Base-by-base conservation (phyloP, 2,888 invertebrate genomes). In the Heterodera filipjevi region DNA sequence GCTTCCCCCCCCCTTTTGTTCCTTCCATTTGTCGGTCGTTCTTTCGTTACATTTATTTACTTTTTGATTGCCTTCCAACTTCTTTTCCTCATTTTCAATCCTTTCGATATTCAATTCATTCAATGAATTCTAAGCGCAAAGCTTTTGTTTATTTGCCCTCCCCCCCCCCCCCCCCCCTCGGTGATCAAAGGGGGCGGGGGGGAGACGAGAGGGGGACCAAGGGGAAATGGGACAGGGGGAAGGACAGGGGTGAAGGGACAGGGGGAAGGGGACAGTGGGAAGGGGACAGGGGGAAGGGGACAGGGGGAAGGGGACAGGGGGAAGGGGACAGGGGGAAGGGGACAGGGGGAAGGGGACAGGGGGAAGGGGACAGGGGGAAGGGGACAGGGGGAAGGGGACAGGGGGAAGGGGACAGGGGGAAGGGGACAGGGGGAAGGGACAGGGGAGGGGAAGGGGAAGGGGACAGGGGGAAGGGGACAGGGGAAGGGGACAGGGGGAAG, bases 141-240 rank as follows among this genome's bases (percentile, higher is more conserved):
- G 75, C 75, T 66, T 75, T 75, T 75, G 75, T 75, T 75, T 75
- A 75, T 75, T 75, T 75, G 53, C 33, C 32, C 33, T 75, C 44
- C 14, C 22, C 44, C 64, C 46, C 64, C 30, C 32, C 30, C 32
- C n/a, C n/a, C 44, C 64, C 46, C 16, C 12, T 44, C 44, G 44
- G 5, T 44, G 49, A 3, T 19, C 59, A 27, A 59, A 27, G 59
- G 59, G n/a, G 27, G n/a, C 19, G 53, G n/a, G n/a, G 27, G 59
- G 59, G n/a, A 27, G 39, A 12, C 39, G 39, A 39, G 12, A 39
- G 6, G 39, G 39, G 39, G 39, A 12, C 6, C 39, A 39, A 27
- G 49, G 49, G 19, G 6, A 22, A 22, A 5, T 5, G 12, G 6
- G 53, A 22, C 19, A 19, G 12, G 6, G 19, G 53, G 53, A 19